Base-by-base conservation (phyloP, 2,888 invertebrate genomes). In the Temnothorax ravouxi region DNA sequence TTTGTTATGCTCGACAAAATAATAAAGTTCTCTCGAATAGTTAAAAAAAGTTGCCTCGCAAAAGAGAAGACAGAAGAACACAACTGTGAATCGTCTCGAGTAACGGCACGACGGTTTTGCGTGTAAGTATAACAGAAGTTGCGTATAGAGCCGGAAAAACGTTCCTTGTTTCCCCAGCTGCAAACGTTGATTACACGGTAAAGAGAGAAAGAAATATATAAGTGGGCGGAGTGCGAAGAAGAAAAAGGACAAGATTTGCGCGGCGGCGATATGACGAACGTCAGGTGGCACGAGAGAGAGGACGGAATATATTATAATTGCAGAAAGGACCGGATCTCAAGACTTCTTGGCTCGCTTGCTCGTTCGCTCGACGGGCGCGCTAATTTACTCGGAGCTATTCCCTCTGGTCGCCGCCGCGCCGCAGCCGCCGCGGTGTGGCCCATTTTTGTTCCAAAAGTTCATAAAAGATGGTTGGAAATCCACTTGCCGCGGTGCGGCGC, bases 251-350 rank as follows among this genome's bases (percentile, higher is more conserved):
- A 25, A 76, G 64, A 72, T 52, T 44, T 61, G 13, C 61, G 18
- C 21, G 50, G 59, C 38, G 67, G n/a, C 21, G 18, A 29, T 83
- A 69, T 77, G 83, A 77, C 61, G 74, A 77, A 77, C 62, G 72
- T 77, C 72, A 79, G 64, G 71, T 79, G 77, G 56, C 21, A 79
- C 21, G 66, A 64, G 29, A 29, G 29, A 29, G 29, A 29, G 47
- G 38, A 64, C 44, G 64, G 71, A 71, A 79, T 77, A 84, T 72
- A 84, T 84, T 84, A 84, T 72, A 79, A 84, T 84, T 71, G 79
- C 66, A 79, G 64, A 84, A 54, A 61, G 54, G 62, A 64, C 38
- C 47, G 76, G 67, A 83, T 67, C 67, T 52, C 61, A 21, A 47
- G 72, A 81, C 62, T 82, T n/a, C 59, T 25, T 29, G 59, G 29